Base-by-base conservation (phyloP, 2,113 vertebrate genomes). In the Dipodomys stephensi region DNA sequence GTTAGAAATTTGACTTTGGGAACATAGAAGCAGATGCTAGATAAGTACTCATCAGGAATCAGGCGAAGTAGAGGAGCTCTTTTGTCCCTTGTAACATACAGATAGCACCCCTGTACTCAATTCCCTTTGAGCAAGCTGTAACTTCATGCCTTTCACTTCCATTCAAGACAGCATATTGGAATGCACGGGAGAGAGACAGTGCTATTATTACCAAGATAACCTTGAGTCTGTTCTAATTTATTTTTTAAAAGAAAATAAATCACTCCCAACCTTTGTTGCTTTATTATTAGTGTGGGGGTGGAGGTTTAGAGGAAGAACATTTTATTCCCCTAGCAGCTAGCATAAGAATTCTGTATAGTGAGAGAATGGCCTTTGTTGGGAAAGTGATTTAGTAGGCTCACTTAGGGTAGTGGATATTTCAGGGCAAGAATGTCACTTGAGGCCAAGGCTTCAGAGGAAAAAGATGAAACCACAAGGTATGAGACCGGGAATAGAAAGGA, bases 211-310 rank as follows among this genome's bases (percentile, higher is more conserved):
- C 94, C 65, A 79, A 97, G 94, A 97, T 97, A 97, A 97, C 95
- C 96, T 95, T 95, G 93, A 97, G 90, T 94, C 93, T 94, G 90
- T 91, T 95, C 95, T 96, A 95, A 97, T 97, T 96, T 97, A 96
- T 95, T 96, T 97, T 94, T 95, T 89, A 84, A 96, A 95, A 90
- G 93, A 97, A 97, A 97, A 95, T 97, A 97, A 93, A 97, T 96
- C 95, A 90, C 93, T 91, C 84, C 89, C 93, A 95, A 97, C 94
- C 95, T 95, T 92, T 94, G 95, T 97, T 96, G 93, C 93, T 88
- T 95, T 95, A 95, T 95, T 93, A 95, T 93, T 93, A 60, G 83
- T n/a, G 23, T 32, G n/a, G 46, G 68, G 80, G 16, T 57, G 53
- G 53, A 57, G 53, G 15, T 19, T 78, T 73, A 79, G 27, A 83